Evolutionary conservation across 1,140 invertebrate genomes (phyloP).

Genomic region (Pogonomyrmex californicus): DNA sequence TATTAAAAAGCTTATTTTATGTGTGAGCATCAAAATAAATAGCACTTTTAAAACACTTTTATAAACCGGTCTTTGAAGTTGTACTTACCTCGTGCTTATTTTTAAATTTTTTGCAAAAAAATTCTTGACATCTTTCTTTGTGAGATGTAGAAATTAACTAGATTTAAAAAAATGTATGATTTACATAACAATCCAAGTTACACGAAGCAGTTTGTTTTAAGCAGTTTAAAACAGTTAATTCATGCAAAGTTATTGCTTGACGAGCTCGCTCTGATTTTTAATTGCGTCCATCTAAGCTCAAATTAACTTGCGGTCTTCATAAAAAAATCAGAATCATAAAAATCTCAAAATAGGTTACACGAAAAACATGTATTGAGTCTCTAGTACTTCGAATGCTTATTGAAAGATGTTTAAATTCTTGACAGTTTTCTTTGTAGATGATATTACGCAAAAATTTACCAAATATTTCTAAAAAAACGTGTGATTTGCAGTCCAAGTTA

Average conservation of each 20-base stretch:
- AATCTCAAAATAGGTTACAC: too few species aligned
- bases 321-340: too few species aligned
- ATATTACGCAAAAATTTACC: not conserved
- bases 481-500: not conserved
- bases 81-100: too few species aligned
- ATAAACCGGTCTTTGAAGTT: too few species aligned
- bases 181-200: not conserved
- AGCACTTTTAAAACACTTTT: too few species aligned
- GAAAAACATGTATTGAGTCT: too few species aligned
- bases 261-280: not conserved
- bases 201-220: not conserved
- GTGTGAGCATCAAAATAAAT: too few species aligned
- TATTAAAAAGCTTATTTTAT: not conserved
- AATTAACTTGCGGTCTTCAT: too few species aligned
- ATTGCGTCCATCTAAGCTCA: not conserved
- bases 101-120: too few species aligned
- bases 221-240: not conserved
- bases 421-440: not conserved
- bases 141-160: not conserved
- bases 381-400: too few species aligned
- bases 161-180: not conserved
- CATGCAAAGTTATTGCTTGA: not conserved
- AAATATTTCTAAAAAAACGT: not conserved
- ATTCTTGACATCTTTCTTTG: not conserved
- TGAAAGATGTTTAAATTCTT: too few species aligned